Percentiles rank a stretch among this genome's conserved stretches.
Evolutionary conservation across 2,113 vertebrate species (phyloP).

Genomic region (Pomatorhinus ruficollis): DNA sequence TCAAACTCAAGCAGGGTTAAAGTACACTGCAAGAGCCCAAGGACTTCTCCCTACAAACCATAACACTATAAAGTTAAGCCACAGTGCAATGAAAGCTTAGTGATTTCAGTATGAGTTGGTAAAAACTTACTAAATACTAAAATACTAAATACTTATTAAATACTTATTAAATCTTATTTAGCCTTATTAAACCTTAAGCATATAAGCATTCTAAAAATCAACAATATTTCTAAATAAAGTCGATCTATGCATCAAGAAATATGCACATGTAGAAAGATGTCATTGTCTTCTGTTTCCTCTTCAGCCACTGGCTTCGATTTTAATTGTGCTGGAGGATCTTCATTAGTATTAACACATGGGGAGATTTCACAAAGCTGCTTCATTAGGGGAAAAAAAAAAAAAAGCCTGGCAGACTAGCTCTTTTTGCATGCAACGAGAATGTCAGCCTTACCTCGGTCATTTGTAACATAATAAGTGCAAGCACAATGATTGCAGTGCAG

Average conservation of each 20-base stretch:
- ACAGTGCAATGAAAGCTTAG: neutral
- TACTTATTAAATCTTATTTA: no score
- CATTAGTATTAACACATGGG: slow-evolving; percentile 91
- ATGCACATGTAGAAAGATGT: slow-evolving; percentile 70
- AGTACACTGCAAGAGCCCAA: slow-evolving; percentile 3
- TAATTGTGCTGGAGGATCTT: slow-evolving; percentile 95
- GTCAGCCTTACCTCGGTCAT: slow-evolving; percentile 96
- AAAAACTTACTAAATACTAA: neutral
- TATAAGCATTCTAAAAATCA: neutral
- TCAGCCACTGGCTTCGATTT: slow-evolving; percentile 82
- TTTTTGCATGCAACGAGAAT: slow-evolving; percentile 91
- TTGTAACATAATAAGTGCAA: slow-evolving; percentile 97
- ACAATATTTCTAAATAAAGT: slow-evolving; percentile 4
- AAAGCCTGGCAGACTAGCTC: slow-evolving; percentile 83
- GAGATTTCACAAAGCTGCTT: slow-evolving; percentile 86
- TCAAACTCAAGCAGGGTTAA: slow-evolving; percentile 54
- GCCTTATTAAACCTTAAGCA: neutral
- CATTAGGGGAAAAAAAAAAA: slow-evolving; percentile 78
- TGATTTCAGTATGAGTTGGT: neutral
- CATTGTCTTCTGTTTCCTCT: slow-evolving; percentile 82
- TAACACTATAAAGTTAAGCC: neutral
- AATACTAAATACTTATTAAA: neutral
- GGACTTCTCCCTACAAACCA: neutral
- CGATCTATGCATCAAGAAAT: slow-evolving; percentile 44
- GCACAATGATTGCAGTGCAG: slow-evolving; percentile 89